Base-by-base conservation (phyloP, 2,888 invertebrate species). In the Margaritifera margaritifera region DNA sequence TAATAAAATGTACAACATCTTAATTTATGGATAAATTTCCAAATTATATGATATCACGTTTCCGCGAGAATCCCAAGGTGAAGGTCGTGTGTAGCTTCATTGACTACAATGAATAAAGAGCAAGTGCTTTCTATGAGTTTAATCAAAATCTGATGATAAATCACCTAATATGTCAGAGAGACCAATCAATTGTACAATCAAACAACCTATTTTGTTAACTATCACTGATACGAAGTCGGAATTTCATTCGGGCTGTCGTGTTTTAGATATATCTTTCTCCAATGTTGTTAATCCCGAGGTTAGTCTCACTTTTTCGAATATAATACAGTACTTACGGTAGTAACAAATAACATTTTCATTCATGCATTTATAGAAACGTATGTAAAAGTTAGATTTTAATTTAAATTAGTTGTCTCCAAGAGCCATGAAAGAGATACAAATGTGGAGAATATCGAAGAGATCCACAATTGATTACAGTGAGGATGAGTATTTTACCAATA, bases 201-300 rank as follows among this genome's bases (percentile, higher is more conserved):
- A 86, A 61, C 75, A 78, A 58, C 81, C 87, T 19, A 78, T 86
- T n/a, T 51, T 73, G 22, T 66, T 88, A 22, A 81, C 72, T 60
- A 72, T 87, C 42, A 80, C 81, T 19, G 86, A 86, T 62, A 64
- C 71, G 19, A 84, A 82, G 67, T 74, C 73, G 24, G 84, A 80
- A 42, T 85, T 86, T 70, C 75, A 81, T 62, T 83, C 83, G 58
- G 88, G 88, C 27, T 88, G 87, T 74, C 80, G 81, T 66, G 75
- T 86, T n/a, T 80, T 88, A 42, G 87, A 87, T 60, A 74, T 88
- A 56, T 83, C 84, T 4, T 86, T 88, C 68, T 86, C 87, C 31
- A 88, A 84, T 71, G 77, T 85, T n/a, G 74, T 84, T 11, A 80
- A 83, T 64, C 85, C 87, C 54, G 87, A 88, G 87, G 88, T 87